Conservation (phyloP, 2,113 vertebrate species). For the Rhombomys opimus region DNA sequence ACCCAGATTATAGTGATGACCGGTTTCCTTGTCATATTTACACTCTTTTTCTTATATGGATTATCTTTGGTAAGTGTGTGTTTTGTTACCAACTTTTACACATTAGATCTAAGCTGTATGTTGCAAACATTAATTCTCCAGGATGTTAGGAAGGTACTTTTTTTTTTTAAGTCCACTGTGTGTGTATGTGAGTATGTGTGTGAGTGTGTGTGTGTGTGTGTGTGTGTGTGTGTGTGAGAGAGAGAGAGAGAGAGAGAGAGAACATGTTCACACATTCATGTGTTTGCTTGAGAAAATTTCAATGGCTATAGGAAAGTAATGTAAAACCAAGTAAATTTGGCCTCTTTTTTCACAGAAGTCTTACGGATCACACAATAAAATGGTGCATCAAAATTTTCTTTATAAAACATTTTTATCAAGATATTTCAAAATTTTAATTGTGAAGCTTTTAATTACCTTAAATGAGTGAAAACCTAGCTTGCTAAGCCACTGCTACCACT, state of each 20-base stretch:
- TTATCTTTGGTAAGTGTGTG: conserved; percentile 84
- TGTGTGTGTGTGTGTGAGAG: too few species aligned
- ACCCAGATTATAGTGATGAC: conserved; percentile 52
- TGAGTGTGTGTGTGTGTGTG: too few species aligned
- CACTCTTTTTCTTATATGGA: conserved; percentile 85
- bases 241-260: too few species aligned
- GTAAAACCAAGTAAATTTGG: background rate
- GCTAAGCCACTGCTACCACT: background rate
- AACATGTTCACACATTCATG: background rate
- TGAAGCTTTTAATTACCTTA: background rate
- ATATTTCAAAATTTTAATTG: conserved; percentile 20
- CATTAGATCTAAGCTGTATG: background rate
- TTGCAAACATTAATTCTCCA: background rate
- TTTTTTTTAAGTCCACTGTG: background rate
- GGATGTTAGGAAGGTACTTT: background rate
- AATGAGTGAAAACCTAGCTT: background rate
- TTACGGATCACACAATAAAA: background rate
- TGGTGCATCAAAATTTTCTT: background rate
- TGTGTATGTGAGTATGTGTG: background rate
- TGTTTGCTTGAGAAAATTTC: background rate
- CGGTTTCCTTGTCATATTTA: conserved; percentile 78
- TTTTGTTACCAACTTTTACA: background rate
- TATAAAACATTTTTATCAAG: background rate
- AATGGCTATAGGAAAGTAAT: background rate
- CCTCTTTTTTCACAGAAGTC: background rate